A percentile compares a stretch with the other conserved stretches of the same genome.
Conservation (phyloP, 2,113 vertebrate genomes). For the Formicarius rufipectus region DNA sequence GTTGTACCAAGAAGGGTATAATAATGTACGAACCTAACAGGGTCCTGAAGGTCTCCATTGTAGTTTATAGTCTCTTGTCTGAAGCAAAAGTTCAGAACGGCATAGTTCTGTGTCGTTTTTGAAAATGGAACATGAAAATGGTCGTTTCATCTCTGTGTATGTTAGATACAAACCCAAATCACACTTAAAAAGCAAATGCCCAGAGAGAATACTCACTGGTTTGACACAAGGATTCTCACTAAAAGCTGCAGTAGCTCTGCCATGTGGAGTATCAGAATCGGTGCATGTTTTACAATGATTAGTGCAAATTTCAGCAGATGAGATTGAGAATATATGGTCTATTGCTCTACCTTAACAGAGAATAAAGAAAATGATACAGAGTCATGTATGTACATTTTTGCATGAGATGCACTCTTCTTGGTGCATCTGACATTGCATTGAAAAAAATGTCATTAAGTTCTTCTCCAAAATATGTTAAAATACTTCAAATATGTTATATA, state of each 20-base stretch:
- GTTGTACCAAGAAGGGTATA: not conserved
- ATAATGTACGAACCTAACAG: not conserved
- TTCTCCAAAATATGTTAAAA: not conserved
- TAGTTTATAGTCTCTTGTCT: not conserved
- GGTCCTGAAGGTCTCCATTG: not conserved
- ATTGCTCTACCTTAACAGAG: not conserved
- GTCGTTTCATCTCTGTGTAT: not conserved
- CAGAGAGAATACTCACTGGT: not conserved
- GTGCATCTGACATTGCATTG: no score
- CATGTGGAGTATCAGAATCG: not conserved
- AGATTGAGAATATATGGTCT: not conserved
- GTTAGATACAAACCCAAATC: not conserved
- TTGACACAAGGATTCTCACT: not conserved
- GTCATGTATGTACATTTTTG: not conserved
- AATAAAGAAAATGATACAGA: not conserved
- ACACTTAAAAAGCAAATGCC: not conserved
- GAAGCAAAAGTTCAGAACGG: not conserved
- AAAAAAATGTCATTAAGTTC: not conserved
- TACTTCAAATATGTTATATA: not conserved
- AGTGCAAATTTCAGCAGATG: not conserved
- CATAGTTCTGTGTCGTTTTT: not conserved
- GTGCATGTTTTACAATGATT: not conserved
- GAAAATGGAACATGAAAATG: not conserved
- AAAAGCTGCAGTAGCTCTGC: not conserved
- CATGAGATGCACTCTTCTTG: not conserved